These are phyloP conservation scores for Glandiceps talaboti DNA, from an alignment of 53 echinoderm and acorn worm species.

Conservation along the genomic window DNA sequence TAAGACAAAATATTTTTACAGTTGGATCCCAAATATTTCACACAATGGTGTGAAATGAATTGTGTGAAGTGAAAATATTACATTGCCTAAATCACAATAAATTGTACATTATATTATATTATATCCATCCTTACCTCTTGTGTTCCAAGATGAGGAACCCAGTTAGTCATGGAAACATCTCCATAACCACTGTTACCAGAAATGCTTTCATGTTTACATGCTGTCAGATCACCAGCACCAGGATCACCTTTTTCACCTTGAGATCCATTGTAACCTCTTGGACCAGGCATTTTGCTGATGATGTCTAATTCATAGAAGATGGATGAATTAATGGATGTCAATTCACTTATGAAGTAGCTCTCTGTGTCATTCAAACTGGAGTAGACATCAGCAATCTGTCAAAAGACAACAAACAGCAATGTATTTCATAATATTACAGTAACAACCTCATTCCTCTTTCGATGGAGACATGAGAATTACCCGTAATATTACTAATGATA, in stretches of 20 bases:
- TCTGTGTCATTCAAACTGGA: neutral
- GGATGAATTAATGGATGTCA: constrained; percentile 28
- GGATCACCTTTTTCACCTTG: constrained; percentile 26
- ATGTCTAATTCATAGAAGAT: constrained; percentile 40
- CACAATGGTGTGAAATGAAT: too few relatives aligned
- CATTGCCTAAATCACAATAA: too few relatives aligned
- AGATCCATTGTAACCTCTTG: constrained; percentile 54
- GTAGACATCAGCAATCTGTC: neutral
- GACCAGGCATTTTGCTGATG: constrained; percentile 71
- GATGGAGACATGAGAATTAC: too few relatives aligned
- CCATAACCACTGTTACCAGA: constrained; percentile 1
- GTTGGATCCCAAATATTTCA: too few relatives aligned
- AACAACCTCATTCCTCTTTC: too few relatives aligned
- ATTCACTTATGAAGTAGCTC: constrained; percentile 1
- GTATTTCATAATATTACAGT: too few relatives aligned
- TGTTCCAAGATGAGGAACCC: too few relatives aligned
- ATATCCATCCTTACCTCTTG: too few relatives aligned
- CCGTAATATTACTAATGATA: too few relatives aligned
- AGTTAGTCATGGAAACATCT: neutral
- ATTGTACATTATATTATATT: too few relatives aligned
- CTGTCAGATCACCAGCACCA: constrained; percentile 38
- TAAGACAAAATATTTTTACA: too few relatives aligned
- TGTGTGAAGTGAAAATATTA: too few relatives aligned
- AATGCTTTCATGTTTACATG: constrained; percentile 20
- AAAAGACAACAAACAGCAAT: neutral